Evolutionary conservation across 2,113 vertebrate species (phyloP).

Genomic region (Gymnobelideus leadbeateri): DNA sequence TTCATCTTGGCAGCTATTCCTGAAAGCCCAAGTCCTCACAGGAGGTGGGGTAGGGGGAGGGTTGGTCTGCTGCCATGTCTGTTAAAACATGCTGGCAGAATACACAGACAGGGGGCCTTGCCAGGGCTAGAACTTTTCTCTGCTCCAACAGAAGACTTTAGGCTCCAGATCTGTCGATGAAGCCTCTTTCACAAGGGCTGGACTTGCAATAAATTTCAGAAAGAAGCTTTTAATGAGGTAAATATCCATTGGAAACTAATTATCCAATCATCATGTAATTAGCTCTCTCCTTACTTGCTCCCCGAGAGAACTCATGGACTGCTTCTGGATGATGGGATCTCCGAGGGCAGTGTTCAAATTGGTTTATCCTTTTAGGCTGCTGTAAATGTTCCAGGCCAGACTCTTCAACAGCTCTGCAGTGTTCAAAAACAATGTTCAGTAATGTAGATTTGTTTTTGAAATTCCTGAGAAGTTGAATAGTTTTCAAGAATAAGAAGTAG

Average conservation of each 20-base stretch:
- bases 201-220: not conserved
- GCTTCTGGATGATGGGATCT: not conserved
- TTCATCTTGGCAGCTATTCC: not conserved
- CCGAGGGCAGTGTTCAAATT: not conserved
- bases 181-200: not conserved
- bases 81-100: not conserved
- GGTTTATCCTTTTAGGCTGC: not conserved
- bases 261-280: not conserved
- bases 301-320: not conserved
- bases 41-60: not conserved
- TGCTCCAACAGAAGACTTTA: not conserved
- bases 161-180: not conserved
- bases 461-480: not conserved
- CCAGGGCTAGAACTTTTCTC: not conserved
- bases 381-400: not conserved
- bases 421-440: not conserved
- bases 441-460: not conserved
- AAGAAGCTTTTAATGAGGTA: not conserved
- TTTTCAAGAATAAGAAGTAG: not conserved
- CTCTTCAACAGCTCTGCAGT: not conserved
- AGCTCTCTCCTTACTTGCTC: not conserved
- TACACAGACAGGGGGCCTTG: not conserved
- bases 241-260: not conserved
- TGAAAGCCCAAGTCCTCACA: not conserved
- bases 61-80: not conserved